Conservation (phyloP, 1,140 invertebrate species). For the Caenorhabditis inopinata region DNA sequence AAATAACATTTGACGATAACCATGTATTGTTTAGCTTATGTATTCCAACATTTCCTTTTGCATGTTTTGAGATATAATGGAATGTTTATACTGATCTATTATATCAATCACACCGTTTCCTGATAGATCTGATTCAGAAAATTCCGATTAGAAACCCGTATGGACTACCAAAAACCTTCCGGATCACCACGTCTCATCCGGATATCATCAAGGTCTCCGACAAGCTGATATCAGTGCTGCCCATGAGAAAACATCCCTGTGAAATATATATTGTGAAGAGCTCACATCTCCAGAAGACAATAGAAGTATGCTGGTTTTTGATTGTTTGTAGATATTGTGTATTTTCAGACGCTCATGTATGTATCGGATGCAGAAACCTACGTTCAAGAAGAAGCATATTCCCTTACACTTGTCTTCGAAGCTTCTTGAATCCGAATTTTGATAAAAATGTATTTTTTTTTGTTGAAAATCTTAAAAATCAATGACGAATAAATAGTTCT, state of each 20-base stretch:
- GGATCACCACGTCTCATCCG: conserved; percentile 19
- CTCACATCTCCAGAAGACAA: neutral
- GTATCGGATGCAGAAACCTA: neutral
- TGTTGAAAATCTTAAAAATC: neutral
- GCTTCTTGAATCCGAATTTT: neutral
- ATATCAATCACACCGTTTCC: too few species aligned
- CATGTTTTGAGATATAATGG: too few species aligned
- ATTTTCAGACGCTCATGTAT: neutral
- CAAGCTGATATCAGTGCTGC: neutral
- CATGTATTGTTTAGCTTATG: too few species aligned
- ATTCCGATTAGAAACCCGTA: conserved; percentile 20
- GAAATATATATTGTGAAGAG: neutral
- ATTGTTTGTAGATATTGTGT: neutral
- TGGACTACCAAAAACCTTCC: conserved; percentile 13
- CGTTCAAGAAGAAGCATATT: conserved; percentile 26
- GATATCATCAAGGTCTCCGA: neutral
- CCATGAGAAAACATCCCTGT: neutral
- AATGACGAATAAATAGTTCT: neutral
- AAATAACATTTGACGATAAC: too few species aligned
- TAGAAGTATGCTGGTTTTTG: neutral
- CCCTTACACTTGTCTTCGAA: neutral
- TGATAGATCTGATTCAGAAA: neutral
- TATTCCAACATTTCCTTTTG: too few species aligned
- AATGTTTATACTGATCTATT: too few species aligned
- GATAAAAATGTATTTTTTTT: neutral